Evolutionary conservation across 2,888 invertebrate genomes (phyloP), one percentile per base, ranked within the genome.

Genomic region (Litoditis marina): DNA sequence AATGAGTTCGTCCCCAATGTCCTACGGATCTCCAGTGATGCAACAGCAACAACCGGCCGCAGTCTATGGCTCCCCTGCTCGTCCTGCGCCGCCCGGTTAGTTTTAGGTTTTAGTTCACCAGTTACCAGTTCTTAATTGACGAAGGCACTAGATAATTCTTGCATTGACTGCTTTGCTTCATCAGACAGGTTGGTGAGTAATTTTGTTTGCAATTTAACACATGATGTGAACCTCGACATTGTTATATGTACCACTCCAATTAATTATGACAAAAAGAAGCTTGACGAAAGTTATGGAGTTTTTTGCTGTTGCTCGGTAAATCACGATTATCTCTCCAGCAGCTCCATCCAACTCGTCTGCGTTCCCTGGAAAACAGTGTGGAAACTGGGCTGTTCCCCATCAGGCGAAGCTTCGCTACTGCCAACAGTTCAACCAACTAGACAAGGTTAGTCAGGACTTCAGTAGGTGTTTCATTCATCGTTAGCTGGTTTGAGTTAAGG

Each of bases 381-480:
- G 71, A 68, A 81, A 82, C 47, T 82, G 82, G 82, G 61, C 74
- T 1, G 76, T 82, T 56, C 81, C 82, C 0, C 78, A 81, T 46
- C 62, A 69, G n/a, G 56, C 65, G 31, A 78, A 78, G 46, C 68
- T 82, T 30, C 77, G 76, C 56, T 82, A 80, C 58, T 68, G 72
- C 25, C 82, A 82, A 57, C 68, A 78, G 28, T 82, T 83, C 73
- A 82, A 82, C 56, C 65, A 73, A 28, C 64, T 81, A 19, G 82
- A 82, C 66, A 74, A 73, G 62, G 61, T 63, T 11, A 59, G 39
- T n/a, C n/a, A n/a, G n/a, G n/a, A n/a, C n/a, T n/a, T n/a, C n/a
- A n/a, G n/a, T n/a, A n/a, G n/a, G 4, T 60, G 4, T 39, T 36
- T 25, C 36, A 56, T 39, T 27, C 25, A 7, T 49, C 3, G 7